These are phyloP conservation scores for Macropus fuliginosus DNA, from an alignment of 2,797 vertebrate species.

Conservation along the genomic window DNA sequence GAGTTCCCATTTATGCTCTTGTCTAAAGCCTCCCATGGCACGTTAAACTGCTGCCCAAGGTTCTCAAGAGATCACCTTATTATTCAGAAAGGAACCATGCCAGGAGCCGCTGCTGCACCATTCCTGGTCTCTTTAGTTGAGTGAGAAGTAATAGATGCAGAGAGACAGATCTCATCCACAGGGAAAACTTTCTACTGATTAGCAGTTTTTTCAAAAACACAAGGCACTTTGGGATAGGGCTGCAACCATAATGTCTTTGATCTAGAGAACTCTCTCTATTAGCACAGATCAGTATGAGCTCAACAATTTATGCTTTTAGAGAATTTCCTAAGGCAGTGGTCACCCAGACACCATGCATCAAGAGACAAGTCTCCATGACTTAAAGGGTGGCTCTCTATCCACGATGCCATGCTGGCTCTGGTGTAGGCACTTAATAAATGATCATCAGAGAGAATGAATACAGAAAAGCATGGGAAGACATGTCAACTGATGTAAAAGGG, in stretches of 20 bases:
- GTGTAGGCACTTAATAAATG: not conserved
- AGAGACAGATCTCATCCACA: not conserved
- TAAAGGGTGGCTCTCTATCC: not conserved
- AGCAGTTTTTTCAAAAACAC: not conserved
- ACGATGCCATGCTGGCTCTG: not conserved
- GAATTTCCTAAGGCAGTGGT: not conserved
- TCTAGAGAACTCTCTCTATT: not conserved
- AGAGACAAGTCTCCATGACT: not conserved
- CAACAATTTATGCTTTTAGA: not conserved
- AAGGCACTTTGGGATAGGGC: not conserved
- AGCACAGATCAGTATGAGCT: not conserved
- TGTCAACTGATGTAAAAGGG: not conserved
- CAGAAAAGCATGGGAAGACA: not conserved
- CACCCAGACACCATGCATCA: not conserved
- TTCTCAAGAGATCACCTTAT: conserved; percentile 1
- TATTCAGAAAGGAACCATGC: not conserved
- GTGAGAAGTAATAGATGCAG: not conserved
- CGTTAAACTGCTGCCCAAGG: not conserved
- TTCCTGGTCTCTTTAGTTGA: not conserved
- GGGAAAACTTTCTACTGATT: not conserved
- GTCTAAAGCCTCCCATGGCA: not conserved
- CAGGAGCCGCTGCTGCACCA: not conserved
- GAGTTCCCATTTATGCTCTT: not conserved
- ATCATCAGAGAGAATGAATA: not conserved
- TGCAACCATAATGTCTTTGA: not conserved